Evolutionary conservation across 1,140 invertebrate genomes (phyloP).

Genomic region (Pissodes strobi): DNA sequence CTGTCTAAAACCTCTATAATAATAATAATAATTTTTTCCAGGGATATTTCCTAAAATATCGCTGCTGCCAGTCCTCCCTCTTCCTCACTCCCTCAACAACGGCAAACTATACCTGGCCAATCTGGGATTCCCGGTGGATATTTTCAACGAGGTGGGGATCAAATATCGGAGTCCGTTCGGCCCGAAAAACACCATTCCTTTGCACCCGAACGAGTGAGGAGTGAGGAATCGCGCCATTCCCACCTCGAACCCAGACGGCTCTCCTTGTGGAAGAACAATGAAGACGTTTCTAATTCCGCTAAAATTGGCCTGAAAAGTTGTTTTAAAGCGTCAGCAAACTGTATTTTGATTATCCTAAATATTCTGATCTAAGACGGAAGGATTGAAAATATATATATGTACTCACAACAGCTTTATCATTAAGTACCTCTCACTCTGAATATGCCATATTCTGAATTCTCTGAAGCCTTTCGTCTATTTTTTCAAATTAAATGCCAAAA

Average conservation of each 20-base stretch:
- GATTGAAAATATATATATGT: too few relatives aligned
- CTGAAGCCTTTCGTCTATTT: too few relatives aligned
- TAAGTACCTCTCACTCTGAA: too few relatives aligned
- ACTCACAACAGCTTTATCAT: too few relatives aligned
- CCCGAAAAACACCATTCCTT: conserved; percentile 83
- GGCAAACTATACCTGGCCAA: conserved; percentile 88
- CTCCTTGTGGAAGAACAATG: conserved; percentile 1
- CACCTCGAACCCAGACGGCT: background rate
- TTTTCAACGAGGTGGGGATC: conserved; percentile 78
- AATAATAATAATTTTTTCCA: conserved; percentile 17
- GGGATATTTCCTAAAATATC: conserved; percentile 72
- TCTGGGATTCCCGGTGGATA: conserved; percentile 76
- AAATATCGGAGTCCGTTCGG: conserved; percentile 87
- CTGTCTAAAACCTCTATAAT: too few relatives aligned
- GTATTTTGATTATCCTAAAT: too few relatives aligned
- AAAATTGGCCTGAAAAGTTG: too few relatives aligned
- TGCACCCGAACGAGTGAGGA: conserved; percentile 66
- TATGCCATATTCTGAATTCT: too few relatives aligned
- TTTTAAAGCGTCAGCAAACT: too few relatives aligned
- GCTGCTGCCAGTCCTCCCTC: conserved; percentile 74
- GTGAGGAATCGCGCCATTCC: background rate
- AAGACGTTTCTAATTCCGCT: too few relatives aligned
- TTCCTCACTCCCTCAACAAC: conserved; percentile 69
- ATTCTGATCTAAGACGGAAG: too few relatives aligned
- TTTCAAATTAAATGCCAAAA: too few relatives aligned